A percentile compares a stretch with the other conserved stretches of the same genome.
These are phyloP conservation scores for Styela clava DNA, from an alignment of 23 tunicate genomes.

Conservation along the genomic window DNA sequence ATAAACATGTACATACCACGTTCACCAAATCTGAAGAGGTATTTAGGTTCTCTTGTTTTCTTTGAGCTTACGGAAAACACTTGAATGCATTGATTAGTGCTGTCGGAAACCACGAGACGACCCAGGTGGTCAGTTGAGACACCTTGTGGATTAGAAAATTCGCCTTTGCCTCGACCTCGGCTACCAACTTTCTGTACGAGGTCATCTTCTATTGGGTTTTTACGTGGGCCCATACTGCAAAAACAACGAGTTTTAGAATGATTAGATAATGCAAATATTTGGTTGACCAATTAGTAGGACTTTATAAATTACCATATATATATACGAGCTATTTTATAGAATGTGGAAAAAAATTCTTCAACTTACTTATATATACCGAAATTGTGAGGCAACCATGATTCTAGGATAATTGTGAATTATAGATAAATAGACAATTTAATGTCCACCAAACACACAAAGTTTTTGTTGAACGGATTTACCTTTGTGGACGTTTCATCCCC, in stretches of 20 bases:
- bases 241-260: too few species aligned
- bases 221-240: conserved; percentile 26
- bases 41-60: conserved; percentile 15
- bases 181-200: conserved; percentile 22
- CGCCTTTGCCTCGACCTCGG: conserved; percentile 38
- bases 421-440: too few species aligned
- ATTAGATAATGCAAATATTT: not conserved
- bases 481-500: conserved; percentile 35
- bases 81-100: conserved; percentile 58
- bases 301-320: too few species aligned
- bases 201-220: conserved; percentile 30
- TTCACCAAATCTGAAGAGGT: conserved; percentile 34
- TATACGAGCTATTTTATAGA: too few species aligned
- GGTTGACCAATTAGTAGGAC: too few species aligned
- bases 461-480: conserved; percentile 6
- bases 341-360: too few species aligned
- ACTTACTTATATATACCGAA: too few species aligned
- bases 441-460: too few species aligned
- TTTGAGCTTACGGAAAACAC: conserved; percentile 31
- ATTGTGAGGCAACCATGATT: too few species aligned
- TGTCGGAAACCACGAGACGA: conserved; percentile 39
- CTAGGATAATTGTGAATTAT: too few species aligned
- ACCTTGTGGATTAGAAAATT: conserved; percentile 60
- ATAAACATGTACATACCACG: conserved; percentile 33
- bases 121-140: conserved; percentile 34